Percentiles rank a stretch among this genome's conserved stretches.
phyloP scores from a whole-genome alignment of 2,797 vertebrate genomes.

The Chromobotia macracanthus region DNA sequence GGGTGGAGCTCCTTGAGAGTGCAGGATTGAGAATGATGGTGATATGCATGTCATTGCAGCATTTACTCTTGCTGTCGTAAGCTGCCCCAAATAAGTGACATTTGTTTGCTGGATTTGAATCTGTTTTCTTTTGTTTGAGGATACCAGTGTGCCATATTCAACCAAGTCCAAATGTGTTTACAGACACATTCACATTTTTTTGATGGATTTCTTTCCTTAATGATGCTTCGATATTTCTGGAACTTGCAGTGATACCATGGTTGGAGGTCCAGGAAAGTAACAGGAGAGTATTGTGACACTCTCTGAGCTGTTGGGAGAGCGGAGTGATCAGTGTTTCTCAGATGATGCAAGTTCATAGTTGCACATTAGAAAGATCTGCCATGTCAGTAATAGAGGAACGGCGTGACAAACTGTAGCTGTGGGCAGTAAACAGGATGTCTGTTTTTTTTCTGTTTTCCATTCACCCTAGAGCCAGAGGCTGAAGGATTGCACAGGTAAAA shows the following conservation, averaged over 20 bases:
- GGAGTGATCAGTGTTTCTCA: background rate
- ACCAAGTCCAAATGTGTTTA: no score
- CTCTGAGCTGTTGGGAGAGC: background rate
- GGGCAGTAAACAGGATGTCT: no score
- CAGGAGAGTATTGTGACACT: background rate
- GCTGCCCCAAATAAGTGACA: background rate
- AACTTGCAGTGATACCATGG: background rate
- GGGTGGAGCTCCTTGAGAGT: no score
- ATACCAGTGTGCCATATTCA: background rate
- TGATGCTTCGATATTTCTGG: no score
- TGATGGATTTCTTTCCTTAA: no score
- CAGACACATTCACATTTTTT: no score
- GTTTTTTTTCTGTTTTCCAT: background rate
- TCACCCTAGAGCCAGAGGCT: conserved; percentile 32
- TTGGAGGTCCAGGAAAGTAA: background rate
- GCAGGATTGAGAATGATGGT: no score
- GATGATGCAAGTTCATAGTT: no score
- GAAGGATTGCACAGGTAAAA: conserved; percentile 38
- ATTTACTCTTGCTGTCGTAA: conserved; percentile 29
- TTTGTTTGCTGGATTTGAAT: background rate
- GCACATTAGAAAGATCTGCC: no score
- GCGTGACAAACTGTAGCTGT: no score
- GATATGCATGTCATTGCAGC: no score
- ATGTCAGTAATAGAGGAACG: no score
- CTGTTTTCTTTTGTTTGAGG: background rate